phyloP scores from a whole-genome alignment of 2,888 invertebrate genomes.

The Sphaeridia pumilis region DNA sequence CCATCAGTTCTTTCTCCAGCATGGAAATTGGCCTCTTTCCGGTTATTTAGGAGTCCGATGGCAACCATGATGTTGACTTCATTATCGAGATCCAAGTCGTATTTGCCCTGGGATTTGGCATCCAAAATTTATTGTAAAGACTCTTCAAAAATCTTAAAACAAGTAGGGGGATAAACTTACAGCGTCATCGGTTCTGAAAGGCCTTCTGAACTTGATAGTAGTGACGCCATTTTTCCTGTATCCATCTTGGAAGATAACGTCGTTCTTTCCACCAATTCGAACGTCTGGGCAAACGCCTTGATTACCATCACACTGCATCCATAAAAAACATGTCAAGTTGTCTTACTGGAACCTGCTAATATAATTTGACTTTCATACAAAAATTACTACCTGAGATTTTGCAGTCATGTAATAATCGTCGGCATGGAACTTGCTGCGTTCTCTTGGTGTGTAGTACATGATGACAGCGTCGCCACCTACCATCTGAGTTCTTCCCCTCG shows the following conservation, averaged over 20 bases:
- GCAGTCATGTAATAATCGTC: conserved; percentile 76
- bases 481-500: conserved; percentile 47
- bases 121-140: background rate
- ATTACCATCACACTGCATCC: conserved; percentile 62
- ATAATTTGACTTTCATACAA: background rate
- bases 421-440: conserved; percentile 54
- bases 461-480: conserved; percentile 71
- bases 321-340: background rate
- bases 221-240: conserved; percentile 67
- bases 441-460: conserved; percentile 50
- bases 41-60: conserved; percentile 67
- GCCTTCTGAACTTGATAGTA: conserved; percentile 63
- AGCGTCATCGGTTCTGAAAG: conserved; percentile 43
- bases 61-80: conserved; percentile 75
- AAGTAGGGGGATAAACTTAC: conserved; percentile 16
- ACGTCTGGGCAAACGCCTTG: conserved; percentile 77
- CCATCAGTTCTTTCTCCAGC: conserved; percentile 54
- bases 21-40: conserved; percentile 74
- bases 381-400: conserved; percentile 44
- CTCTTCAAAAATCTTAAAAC: background rate
- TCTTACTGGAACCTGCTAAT: too few species aligned
- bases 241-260: conserved; percentile 62
- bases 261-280: conserved; percentile 65
- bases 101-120: conserved; percentile 7
- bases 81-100: conserved; percentile 52